Evolutionary conservation across 2,113 vertebrate species (phyloP), one percentile per base, ranked within the genome.

Genomic region (Platichthys flesus): DNA sequence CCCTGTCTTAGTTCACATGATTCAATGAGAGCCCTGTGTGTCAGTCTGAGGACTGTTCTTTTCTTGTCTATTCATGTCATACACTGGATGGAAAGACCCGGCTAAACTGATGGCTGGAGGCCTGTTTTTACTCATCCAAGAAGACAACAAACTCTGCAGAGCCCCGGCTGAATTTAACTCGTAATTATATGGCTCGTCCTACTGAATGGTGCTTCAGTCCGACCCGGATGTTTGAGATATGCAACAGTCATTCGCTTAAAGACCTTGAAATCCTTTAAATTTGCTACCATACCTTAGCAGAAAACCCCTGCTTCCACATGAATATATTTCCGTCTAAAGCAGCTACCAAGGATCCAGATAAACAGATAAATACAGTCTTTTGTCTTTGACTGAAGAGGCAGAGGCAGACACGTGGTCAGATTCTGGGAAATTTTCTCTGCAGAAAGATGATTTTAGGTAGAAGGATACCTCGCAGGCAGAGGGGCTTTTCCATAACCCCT

Each of bases 1-100:
- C 93, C 87, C 85, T 75, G 85, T 85, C 86, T 84, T 76, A 59
- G 93, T 95, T 95, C 96, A 96, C 91, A 95, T 96, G 96, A 97
- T 94, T 96, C 94, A 93, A 88, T 76, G 84, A 95, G 93, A 93
- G 95, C 92, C 95, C 93, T 91, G 90, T 95, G 94, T 94, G 94
- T 93, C 95, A 92, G 94, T 92, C 84, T 92, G 87, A 88, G 90
- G 92, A 90, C 93, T 95, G 95, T 95, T 93, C 94, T 89, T 90
- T 94, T 95, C 93, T 95, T 78, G 92, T 95, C 95, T 96, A 93
- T 94, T 94, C 92, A 92, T 88, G 72, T 79, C 23, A 28, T 56
- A 64, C 85, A 91, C 89, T 86, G 84, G 87, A 81, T 89, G 87
- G 90, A 79, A 88, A 83, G 81, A 89, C 91, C 90, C 83, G 24